Evolutionary conservation across 1,140 invertebrate species (phyloP).

Genomic region (Drosophila albomicans): DNA sequence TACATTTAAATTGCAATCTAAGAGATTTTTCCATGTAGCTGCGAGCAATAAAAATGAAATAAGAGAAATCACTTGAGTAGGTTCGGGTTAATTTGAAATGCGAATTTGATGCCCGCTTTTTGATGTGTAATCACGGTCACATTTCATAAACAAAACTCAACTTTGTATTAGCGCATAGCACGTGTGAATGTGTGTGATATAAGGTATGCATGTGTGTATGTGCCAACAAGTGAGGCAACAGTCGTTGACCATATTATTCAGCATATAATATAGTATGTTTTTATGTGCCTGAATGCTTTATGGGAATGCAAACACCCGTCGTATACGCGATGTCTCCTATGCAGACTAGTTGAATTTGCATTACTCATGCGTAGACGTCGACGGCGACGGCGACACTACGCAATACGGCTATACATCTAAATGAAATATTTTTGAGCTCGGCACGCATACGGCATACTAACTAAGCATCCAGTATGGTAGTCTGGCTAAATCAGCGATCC

Average conservation of each 20-base stretch:
- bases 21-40: background rate
- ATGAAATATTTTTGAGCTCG: slow-evolving; percentile 53
- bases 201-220: background rate
- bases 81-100: background rate
- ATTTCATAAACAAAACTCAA: slow-evolving; percentile 16
- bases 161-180: background rate
- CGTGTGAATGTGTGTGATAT: background rate
- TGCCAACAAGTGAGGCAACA: slow-evolving; percentile 37
- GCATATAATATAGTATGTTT: slow-evolving; percentile 13
- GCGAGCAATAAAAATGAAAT: background rate
- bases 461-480: slow-evolving; percentile 6
- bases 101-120: slow-evolving; percentile 1
- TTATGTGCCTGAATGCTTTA: slow-evolving; percentile 20
- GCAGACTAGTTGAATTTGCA: slow-evolving; percentile 56
- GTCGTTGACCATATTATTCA: slow-evolving; percentile 44
- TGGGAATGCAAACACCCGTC: slow-evolving; percentile 53
- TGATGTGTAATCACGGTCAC: slow-evolving; percentile 17
- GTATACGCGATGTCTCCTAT: slow-evolving; percentile 15
- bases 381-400: slow-evolving; percentile 59
- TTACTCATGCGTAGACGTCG: slow-evolving; percentile 70
- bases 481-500: background rate
- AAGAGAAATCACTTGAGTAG: background rate
- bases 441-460: slow-evolving; percentile 61
- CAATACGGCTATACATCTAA: slow-evolving; percentile 67
- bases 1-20: background rate